phyloP scores from a whole-genome alignment of 2,888 invertebrate species.

The Lordiphosa fenestrarum region DNA sequence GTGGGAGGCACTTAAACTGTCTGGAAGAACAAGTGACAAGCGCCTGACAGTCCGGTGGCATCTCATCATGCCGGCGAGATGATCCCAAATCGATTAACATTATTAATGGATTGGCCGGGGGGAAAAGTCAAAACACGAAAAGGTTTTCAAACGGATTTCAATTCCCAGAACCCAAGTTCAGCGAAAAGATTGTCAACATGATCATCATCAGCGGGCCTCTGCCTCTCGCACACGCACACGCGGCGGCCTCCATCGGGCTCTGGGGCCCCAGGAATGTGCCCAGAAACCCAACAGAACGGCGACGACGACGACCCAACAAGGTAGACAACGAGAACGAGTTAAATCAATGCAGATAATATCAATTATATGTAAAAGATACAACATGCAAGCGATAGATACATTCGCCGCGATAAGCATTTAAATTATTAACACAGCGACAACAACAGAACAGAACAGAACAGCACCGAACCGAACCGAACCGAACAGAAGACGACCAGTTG shows the following conservation, averaged over 20 bases:
- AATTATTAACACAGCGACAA: constrained; percentile 54
- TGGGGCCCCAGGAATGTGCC: background rate
- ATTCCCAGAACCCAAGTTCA: constrained; percentile 44
- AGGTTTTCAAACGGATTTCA: constrained; percentile 51
- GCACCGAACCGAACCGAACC: too few species aligned
- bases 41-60: constrained; percentile 31
- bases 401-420: constrained; percentile 66
- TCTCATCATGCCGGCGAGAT: constrained; percentile 9
- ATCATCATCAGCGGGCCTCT: constrained; percentile 54
- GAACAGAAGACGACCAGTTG: too few species aligned
- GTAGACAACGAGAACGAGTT: constrained; percentile 33
- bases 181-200: constrained; percentile 72
- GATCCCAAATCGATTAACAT: constrained; percentile 57
- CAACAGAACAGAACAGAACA: too few species aligned
- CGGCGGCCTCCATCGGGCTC: too few species aligned
- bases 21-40: constrained; percentile 15
- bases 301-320: constrained; percentile 15
- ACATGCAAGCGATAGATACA: constrained; percentile 62
- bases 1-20: constrained; percentile 24
- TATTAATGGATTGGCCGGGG: constrained; percentile 58
- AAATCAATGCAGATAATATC: constrained; percentile 74
- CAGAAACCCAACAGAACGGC: constrained; percentile 21
- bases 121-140: constrained; percentile 40
- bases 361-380: constrained; percentile 76
- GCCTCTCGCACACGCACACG: too few species aligned